phyloP scores from a whole-genome alignment of 2,797 vertebrate genomes.

The Melanotaenia maccullochi region DNA sequence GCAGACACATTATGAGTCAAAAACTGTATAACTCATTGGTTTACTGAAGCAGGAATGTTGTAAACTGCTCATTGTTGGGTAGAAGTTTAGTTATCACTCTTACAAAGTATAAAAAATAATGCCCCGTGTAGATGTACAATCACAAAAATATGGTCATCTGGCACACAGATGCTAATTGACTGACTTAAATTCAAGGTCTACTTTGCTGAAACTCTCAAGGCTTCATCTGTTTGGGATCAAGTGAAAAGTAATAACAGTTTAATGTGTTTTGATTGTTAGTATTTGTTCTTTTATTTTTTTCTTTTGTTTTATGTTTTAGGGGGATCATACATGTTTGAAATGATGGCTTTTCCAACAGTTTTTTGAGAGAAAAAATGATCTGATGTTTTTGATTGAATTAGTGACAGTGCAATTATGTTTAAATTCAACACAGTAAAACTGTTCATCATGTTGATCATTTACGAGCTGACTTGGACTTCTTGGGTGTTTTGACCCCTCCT shows the following conservation, averaged over 20 bases:
- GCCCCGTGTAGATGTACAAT: background rate
- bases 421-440: slow-evolving; percentile 13
- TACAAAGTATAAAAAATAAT: background rate
- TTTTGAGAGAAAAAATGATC: slow-evolving; percentile 8
- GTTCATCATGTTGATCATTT: slow-evolving; percentile 52
- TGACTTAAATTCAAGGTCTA: background rate
- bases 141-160: background rate
- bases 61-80: background rate
- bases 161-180: background rate
- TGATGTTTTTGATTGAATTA: slow-evolving; percentile 5
- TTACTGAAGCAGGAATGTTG: slow-evolving; percentile 7
- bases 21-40: background rate
- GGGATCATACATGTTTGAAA: background rate
- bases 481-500: slow-evolving; percentile 90
- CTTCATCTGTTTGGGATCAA: background rate
- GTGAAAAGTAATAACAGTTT: background rate
- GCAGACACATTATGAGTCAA: slow-evolving; percentile 1
- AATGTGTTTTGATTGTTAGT: slow-evolving; percentile 8
- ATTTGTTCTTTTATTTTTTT: background rate
- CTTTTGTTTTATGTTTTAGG: background rate
- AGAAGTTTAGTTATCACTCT: slow-evolving; percentile 7
- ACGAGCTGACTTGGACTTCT: slow-evolving; percentile 84
- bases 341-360: background rate
- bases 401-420: slow-evolving; percentile 3
- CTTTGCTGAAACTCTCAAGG: background rate